Evolutionary conservation across 1,140 invertebrate species (phyloP).

Genomic region (Cepaea nemoralis): DNA sequence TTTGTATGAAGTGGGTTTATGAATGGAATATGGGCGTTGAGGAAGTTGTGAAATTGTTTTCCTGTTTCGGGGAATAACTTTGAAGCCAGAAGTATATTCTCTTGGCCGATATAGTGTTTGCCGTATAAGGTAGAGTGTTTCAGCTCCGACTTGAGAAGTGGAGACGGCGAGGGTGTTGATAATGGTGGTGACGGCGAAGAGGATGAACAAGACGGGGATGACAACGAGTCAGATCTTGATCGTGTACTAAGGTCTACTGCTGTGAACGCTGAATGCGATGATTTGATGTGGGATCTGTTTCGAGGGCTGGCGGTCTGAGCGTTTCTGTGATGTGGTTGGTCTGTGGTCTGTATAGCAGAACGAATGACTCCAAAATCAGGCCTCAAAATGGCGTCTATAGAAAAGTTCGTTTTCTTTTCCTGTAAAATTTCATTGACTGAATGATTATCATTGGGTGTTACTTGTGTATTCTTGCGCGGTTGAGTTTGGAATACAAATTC

Average conservation of each 20-base stretch:
- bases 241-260: constrained; percentile 31
- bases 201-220: constrained; percentile 9
- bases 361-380: constrained; percentile 52
- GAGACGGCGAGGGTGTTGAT: constrained; percentile 9
- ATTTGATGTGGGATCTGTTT: neutral
- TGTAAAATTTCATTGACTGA: neutral
- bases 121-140: neutral
- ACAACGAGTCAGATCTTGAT: constrained; percentile 6
- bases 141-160: neutral
- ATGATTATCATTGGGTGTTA: neutral
- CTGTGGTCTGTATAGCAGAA: neutral
- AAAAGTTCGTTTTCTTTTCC: constrained; percentile 55
- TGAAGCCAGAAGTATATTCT: neutral
- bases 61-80: neutral
- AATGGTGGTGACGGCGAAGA: constrained; percentile 16
- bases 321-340: neutral
- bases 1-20: neutral
- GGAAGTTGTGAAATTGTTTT: neutral
- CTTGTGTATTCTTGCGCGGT: neutral
- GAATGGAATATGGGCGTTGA: neutral
- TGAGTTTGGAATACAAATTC: neutral
- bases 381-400: constrained; percentile 59
- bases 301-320: neutral
- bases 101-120: neutral
- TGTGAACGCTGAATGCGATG: constrained; percentile 29